Conservation (phyloP, 1,140 invertebrate species). For the Ladona fulva region DNA sequence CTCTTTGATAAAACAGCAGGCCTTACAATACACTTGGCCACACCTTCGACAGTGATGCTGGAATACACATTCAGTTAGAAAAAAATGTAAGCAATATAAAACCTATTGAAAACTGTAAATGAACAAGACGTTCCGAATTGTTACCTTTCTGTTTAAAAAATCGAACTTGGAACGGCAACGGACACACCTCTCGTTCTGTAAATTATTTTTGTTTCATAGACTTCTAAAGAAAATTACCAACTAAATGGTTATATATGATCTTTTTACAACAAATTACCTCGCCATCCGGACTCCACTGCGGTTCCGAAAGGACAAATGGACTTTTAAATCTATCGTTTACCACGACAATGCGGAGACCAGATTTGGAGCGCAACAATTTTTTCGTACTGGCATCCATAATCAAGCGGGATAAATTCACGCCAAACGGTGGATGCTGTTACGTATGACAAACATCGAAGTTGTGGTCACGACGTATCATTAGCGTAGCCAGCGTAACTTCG, state of each 20-base stretch:
- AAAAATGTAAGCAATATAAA: constrained; percentile 12
- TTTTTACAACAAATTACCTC: constrained; percentile 26
- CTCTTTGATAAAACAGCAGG: constrained; percentile 38
- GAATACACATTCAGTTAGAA: constrained; percentile 16
- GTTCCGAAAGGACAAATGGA: constrained; percentile 34
- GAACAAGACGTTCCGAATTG: constrained; percentile 15
- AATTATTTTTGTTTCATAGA: constrained; percentile 26
- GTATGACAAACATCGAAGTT: no score
- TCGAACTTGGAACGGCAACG: constrained; percentile 39
- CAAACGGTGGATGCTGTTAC: no score
- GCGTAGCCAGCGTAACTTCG: no score
- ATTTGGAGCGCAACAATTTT: constrained; percentile 34
- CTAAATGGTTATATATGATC: no score
- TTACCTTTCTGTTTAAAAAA: constrained; percentile 39
- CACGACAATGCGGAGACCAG: constrained; percentile 33
- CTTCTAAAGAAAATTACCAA: not conserved
- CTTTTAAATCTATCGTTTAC: constrained; percentile 29
- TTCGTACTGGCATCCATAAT: constrained; percentile 21
- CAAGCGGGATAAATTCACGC: no score
- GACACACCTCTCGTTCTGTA: constrained; percentile 36
- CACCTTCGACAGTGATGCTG: constrained; percentile 51
- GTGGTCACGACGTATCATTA: no score
- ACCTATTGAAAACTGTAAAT: not conserved
- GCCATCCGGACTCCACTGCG: constrained; percentile 33
- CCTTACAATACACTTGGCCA: constrained; percentile 42